Evolutionary conservation across 2,797 vertebrate genomes (phyloP).

Genomic region (Sardinella longiceps): DNA sequence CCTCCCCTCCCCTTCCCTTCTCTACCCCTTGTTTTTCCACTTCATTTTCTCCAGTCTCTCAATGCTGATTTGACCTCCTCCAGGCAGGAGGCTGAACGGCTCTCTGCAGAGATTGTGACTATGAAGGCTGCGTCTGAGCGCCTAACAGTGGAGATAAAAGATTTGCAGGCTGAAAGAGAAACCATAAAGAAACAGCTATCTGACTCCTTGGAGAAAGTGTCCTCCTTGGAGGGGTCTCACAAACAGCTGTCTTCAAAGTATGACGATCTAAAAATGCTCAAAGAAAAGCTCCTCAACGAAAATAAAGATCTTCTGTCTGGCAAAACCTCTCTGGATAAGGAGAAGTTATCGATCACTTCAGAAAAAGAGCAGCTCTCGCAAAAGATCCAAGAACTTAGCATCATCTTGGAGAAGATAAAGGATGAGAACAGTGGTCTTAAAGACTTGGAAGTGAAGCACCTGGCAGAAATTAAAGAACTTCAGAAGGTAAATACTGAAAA

Average conservation of each 20-base stretch:
- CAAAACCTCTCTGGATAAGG: conserved; percentile 66
- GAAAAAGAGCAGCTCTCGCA: conserved; percentile 70
- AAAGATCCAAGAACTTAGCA: conserved; percentile 69
- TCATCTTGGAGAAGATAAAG: conserved; percentile 68
- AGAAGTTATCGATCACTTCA: conserved; percentile 61
- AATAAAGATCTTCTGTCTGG: conserved; percentile 73
- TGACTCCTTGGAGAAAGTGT: conserved; percentile 74
- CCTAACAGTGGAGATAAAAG: conserved; percentile 75
- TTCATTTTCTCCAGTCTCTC: conserved; percentile 88
- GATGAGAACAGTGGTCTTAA: conserved; percentile 72
- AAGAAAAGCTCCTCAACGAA: conserved; percentile 67
- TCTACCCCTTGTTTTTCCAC: conserved; percentile 53
- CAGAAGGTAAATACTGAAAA: conserved; percentile 64
- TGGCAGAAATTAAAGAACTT: conserved; percentile 72
- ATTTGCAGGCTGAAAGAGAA: conserved; percentile 79
- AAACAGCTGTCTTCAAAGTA: conserved; percentile 72
- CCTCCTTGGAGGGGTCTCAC: conserved; percentile 70
- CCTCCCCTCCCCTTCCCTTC: conserved; percentile 39
- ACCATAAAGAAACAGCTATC: conserved; percentile 75
- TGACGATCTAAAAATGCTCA: conserved; percentile 73
- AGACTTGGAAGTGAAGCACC: conserved; percentile 59
- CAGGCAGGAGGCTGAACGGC: conserved; percentile 87
- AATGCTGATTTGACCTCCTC: conserved; percentile 89
- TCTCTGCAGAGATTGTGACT: conserved; percentile 87
- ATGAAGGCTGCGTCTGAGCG: conserved; percentile 84